Evolutionary conservation across 2,888 invertebrate species (phyloP).

Genomic region (Ormyrus rosae): DNA sequence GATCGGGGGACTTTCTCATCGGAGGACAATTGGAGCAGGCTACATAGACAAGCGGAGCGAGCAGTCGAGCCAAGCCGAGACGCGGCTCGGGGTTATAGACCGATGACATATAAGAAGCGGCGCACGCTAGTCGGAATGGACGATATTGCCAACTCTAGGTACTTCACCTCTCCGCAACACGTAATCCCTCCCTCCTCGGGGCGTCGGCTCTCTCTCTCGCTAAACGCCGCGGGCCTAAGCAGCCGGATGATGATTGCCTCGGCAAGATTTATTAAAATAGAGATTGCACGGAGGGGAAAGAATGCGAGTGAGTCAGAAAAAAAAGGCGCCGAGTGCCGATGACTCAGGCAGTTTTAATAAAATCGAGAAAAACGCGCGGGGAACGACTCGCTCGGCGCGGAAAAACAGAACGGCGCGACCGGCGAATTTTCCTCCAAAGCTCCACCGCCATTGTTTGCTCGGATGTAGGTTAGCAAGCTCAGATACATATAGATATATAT

Average conservation of each 20-base stretch:
- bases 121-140: neutral
- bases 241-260: too few species aligned
- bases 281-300: too few species aligned
- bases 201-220: too few species aligned
- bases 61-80: neutral
- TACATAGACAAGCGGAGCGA: neutral
- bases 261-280: too few species aligned
- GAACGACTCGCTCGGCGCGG: too few species aligned
- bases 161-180: slow-evolving; percentile 26
- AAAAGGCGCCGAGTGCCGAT: too few species aligned
- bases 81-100: slow-evolving; percentile 27
- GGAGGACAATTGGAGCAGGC: slow-evolving; percentile 13
- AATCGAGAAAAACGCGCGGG: too few species aligned
- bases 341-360: too few species aligned
- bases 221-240: too few species aligned
- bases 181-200: neutral
- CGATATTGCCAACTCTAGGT: slow-evolving; percentile 18
- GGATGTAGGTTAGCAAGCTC: slow-evolving; percentile 12
- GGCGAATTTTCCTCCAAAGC: neutral
- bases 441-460: slow-evolving; percentile 1
- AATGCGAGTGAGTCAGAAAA: too few species aligned
- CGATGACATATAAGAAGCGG: slow-evolving; percentile 33
- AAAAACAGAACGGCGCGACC: too few species aligned
- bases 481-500: neutral
- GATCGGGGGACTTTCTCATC: slow-evolving; percentile 9